Base-by-base conservation (phyloP, 2,888 invertebrate species). In the Cryptops parisi region DNA sequence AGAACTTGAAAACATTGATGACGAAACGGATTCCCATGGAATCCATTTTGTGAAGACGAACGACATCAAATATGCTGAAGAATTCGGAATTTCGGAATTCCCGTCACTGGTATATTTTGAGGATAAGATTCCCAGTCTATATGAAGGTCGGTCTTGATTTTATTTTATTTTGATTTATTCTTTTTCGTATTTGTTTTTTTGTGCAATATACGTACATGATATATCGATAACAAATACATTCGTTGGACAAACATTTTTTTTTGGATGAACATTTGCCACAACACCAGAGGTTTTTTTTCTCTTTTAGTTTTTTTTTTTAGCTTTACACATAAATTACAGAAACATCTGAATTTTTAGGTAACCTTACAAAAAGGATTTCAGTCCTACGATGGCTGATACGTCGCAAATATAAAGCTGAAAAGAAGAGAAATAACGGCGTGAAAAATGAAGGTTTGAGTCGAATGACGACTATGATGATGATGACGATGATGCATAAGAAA, bases 21-120 rank as follows among this genome's bases (percentile, higher is more conserved):
- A 72, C 86, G 90, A 91, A 63, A 87, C 90, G 4, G 90, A 90
- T 64, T 82, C 88, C 65, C 84, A 88, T 64, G 89, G 86, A 49
- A 90, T 91, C 63, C 88, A 91, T 69, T 90, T 91, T 70, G 89
- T 91, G 38, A 90, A 91, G 67, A 88, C 89, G 2, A 88, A 85
- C 66, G 90, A 91, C 69, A 79, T 84, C 0, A 86, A 86, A 67
- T 70, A 89, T 58, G 90, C 90, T 2, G 82, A 88, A 47, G 88
- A 90, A 71, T 83, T 90, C 64, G 89, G 90, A 59, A 87, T 91
- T 66, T 86, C 87, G 72, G 84, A 87, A 64, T 86, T 91, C 67
- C 91, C 91, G 58, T 87, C 88, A 56, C 74, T 91, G 62, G 88
- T 90, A 50, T 91, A 89, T 70, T 91, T 90, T 67, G 89, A 90